Base-by-base conservation (phyloP, 2,888 invertebrate species). In the Neuroscelio doddi region DNA sequence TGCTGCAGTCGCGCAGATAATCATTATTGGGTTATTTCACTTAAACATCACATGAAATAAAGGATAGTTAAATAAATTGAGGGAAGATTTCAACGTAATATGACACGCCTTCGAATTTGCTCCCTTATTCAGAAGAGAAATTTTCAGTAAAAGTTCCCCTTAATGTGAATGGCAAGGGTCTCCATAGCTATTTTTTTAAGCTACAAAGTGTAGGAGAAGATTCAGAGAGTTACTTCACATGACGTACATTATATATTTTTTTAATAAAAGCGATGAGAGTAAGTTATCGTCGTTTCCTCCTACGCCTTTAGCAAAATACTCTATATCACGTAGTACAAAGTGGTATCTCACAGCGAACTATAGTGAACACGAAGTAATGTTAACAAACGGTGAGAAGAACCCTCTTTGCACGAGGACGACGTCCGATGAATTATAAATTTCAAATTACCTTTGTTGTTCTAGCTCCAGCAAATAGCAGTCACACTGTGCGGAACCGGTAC, bases 391-490 rank as follows among this genome's bases (percentile, higher is more conserved):
- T 21, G 50, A 52, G 51, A 61, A 65, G 52, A 21, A 34, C 29
- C 27, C 58, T 26, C 55, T 55, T 67, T 55, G 44, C 55, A 41
- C 16, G 45, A 16, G 41, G 39, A 32, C 51, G 46, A 50, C 63
- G 61, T 53, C 41, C 46, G 36, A 50, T 68, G 68, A 71, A 64
- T 72, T 71, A 71, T 67, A 68, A 71, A 69, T 69, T 50, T 36
- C 45, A 45, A 49, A 64, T 58, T 56, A 62, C 45, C 67, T 70
- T 63, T 67, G 63, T 64, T 51, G 62, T 12, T 10, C 41, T 51
- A n/a, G n/a, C n/a, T 53, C 61, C 61, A 38, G 51, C 53, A 47
- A n/a, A 56, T 52, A 45, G 51, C 66, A 57, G 49, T 58, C 50
- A 38, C 51, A 41, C 55, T 32, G 62, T 50, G 57, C 36, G 55